phyloP scores from a whole-genome alignment of 2,888 invertebrate species.

The Malthinus flaveolus region DNA sequence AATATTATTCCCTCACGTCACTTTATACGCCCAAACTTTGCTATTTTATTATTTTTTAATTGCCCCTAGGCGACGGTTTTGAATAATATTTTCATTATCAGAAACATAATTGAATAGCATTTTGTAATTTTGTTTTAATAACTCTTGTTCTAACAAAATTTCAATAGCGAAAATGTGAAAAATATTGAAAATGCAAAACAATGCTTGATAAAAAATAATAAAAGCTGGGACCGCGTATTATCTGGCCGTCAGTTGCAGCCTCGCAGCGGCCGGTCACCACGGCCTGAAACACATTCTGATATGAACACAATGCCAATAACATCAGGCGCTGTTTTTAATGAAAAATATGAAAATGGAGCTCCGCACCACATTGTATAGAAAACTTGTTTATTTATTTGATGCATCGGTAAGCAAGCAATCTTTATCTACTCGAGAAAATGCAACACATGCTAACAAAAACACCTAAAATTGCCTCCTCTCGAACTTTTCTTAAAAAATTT shows the following conservation, averaged over 20 bases:
- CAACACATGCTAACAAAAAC: not conserved
- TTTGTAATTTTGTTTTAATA: not conserved
- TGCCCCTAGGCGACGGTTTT: not conserved
- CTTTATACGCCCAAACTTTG: not conserved
- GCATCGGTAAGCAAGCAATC: slow-evolving; percentile 12
- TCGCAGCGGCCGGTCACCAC: slow-evolving; percentile 38
- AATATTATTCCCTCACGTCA: not conserved
- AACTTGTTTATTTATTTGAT: slow-evolving; percentile 19
- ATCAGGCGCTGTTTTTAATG: slow-evolving; percentile 46
- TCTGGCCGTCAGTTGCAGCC: slow-evolving; percentile 52
- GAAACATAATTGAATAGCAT: slow-evolving; percentile 5
- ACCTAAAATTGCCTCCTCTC: not conserved
- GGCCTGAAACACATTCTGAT: slow-evolving; percentile 40
- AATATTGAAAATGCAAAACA: slow-evolving; percentile 47
- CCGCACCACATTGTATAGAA: slow-evolving; percentile 12
- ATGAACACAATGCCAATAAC: slow-evolving; percentile 52
- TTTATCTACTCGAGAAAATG: slow-evolving; percentile 3
- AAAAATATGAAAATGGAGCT: slow-evolving; percentile 34
- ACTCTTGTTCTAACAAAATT: slow-evolving; percentile 12
- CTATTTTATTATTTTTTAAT: no score
- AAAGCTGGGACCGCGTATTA: slow-evolving; percentile 47
- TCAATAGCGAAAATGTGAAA: slow-evolving; percentile 31
- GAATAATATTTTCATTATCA: not conserved
- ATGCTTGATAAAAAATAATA: slow-evolving; percentile 48
- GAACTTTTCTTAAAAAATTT: not conserved